Conservation (phyloP, 2,113 vertebrate species). For the Sinocyclocheilus anophthalmus region DNA sequence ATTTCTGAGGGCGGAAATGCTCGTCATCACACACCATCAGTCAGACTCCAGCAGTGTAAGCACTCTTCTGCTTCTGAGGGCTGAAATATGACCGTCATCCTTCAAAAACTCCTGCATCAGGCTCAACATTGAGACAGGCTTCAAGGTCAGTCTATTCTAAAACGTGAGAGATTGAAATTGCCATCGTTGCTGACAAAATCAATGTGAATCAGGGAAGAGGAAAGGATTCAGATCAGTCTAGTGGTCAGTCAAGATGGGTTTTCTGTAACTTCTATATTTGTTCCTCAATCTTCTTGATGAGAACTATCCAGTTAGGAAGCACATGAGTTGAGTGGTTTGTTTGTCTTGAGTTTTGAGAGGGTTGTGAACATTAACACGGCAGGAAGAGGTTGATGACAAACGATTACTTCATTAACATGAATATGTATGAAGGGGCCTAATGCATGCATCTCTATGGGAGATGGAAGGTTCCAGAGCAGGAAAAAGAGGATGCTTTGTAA, state of each 20-base stretch:
- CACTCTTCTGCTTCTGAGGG: neutral
- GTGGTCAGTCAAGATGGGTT: neutral
- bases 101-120: constrained; percentile 36
- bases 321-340: neutral
- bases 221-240: neutral
- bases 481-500: constrained; percentile 16
- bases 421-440: constrained; percentile 65
- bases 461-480: constrained; percentile 49
- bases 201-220: neutral
- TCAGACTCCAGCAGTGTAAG: constrained; percentile 24
- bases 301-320: neutral
- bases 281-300: neutral
- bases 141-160: constrained; percentile 37
- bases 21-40: neutral
- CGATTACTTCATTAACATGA: constrained; percentile 58
- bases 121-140: neutral
- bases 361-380: neutral
- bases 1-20: neutral
- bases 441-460: constrained; percentile 61
- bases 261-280: neutral
- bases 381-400: constrained; percentile 40
- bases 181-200: neutral
- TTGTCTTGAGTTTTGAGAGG: neutral
- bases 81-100: constrained; percentile 38
- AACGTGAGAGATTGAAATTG: neutral